Evolutionary conservation across 2,113 vertebrate genomes (phyloP), one percentile per base, ranked within the genome.

Genomic region (Edolisoma coerulescens): DNA sequence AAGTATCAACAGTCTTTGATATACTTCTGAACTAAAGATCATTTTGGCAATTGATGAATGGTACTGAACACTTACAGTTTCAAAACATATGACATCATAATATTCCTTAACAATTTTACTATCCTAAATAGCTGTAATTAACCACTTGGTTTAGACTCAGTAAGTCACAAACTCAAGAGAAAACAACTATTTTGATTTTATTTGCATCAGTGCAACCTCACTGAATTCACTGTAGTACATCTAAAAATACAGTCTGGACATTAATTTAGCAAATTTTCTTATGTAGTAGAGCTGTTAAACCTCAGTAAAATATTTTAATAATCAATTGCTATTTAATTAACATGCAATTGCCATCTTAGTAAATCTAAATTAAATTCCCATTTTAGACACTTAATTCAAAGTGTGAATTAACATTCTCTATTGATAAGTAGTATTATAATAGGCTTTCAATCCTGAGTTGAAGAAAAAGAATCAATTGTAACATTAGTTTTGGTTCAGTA

Each of bases 361-460:
- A 97, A 96, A 97, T 65, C 68, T 87, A 92, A 97, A 94, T 97
- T 94, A 96, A 96, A 96, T 94, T 49, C 73, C 77, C 45, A 60
- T 96, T 96, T 97, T 91, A 96, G 92, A 80, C 69, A 87, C 80
- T 96, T 96, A 97, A 94, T 84, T 88, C 63, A 88, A 93, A 96
- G 64, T 65, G 37, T 65, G 52, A 94, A 84, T 97, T 96, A 93
- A 93, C 60, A 60, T 53, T 75, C 39, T 91, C 27, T 95, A 96
- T 95, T 70, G 75, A 83, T 77, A 95, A 96, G 79, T 91, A 76
- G 92, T 85, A 65, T 87, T 89, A 89, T 89, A 95, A 93, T 90
- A 92, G 75, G 65, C n/a, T 68, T 93, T 96, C 75, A 91, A 10
- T 74, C 77, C 78, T 92, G 30, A 32, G 33, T 74, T 93, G 89